Conservation (phyloP, 2,113 vertebrate species). For the Erythrocercus mccallii region DNA sequence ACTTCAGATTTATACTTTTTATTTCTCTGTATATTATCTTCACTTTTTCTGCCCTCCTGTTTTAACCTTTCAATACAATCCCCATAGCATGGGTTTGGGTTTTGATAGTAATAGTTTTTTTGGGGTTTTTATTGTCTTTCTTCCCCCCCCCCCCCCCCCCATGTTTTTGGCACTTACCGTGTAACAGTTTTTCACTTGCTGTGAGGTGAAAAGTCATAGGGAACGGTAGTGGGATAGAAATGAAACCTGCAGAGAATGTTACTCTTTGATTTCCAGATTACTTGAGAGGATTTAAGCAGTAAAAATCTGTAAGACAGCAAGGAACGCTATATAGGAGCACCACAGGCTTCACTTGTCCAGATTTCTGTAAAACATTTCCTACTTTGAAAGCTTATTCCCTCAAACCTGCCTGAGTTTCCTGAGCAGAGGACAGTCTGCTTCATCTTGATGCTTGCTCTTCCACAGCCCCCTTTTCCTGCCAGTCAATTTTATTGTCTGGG, state of each 20-base stretch:
- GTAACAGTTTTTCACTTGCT: background rate
- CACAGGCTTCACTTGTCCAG: background rate
- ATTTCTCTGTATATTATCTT: background rate
- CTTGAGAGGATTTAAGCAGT: background rate
- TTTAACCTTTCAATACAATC: background rate
- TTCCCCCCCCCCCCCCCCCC: no score
- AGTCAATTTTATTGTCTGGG: background rate
- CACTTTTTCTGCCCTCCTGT: background rate
- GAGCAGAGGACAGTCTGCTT: background rate
- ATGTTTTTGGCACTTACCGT: background rate
- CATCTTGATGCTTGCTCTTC: background rate
- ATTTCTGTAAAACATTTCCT: background rate
- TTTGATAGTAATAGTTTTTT: background rate
- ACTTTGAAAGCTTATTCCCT: background rate
- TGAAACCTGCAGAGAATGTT: background rate
- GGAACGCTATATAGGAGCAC: rapidly evolving
- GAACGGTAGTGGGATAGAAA: background rate
- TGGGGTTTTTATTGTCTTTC: no score
- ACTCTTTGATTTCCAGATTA: background rate
- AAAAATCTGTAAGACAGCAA: background rate
- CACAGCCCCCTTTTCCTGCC: background rate
- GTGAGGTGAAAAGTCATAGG: background rate
- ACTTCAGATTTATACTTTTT: background rate
- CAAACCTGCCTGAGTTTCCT: background rate
- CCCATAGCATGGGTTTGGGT: background rate